phyloP scores from a whole-genome alignment of 2,797 vertebrate genomes.

The Carcharodon carcharias region DNA sequence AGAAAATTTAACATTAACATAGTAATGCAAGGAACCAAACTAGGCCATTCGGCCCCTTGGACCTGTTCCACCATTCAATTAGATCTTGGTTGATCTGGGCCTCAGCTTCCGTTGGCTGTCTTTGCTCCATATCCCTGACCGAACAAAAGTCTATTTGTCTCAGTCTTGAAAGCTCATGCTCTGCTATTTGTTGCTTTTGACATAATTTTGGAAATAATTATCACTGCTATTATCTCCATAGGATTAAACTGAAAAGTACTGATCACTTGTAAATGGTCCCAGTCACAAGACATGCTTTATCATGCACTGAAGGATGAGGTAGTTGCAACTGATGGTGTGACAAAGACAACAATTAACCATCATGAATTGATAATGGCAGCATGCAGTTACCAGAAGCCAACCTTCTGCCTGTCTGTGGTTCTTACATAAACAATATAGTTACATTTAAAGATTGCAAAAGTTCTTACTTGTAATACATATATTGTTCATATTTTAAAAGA shows the following conservation, averaged over 20 bases:
- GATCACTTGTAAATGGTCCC: background rate
- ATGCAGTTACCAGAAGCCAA: background rate
- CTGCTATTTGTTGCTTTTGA: background rate
- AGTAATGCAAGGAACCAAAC: background rate
- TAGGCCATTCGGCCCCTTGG: background rate
- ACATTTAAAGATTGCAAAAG: background rate
- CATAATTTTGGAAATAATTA: background rate
- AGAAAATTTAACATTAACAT: background rate
- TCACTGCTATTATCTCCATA: background rate
- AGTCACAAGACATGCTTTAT: constrained; percentile 32
- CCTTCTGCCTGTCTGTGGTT: background rate
- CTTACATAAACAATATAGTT: background rate
- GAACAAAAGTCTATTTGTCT: background rate
- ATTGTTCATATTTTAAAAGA: background rate
- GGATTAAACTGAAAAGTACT: background rate
- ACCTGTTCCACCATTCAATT: background rate
- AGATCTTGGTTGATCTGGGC: background rate
- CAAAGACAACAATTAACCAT: background rate
- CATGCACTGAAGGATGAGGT: constrained; percentile 30
- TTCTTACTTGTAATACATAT: background rate
- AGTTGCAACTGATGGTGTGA: background rate
- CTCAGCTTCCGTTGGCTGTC: background rate
- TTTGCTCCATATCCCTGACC: background rate
- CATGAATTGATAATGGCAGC: background rate
- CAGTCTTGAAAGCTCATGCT: background rate